These are phyloP conservation scores for Ianthella basta DNA, from an alignment of 37 sponge, comb jelly and placozoan species.

Conservation along the genomic window DNA sequence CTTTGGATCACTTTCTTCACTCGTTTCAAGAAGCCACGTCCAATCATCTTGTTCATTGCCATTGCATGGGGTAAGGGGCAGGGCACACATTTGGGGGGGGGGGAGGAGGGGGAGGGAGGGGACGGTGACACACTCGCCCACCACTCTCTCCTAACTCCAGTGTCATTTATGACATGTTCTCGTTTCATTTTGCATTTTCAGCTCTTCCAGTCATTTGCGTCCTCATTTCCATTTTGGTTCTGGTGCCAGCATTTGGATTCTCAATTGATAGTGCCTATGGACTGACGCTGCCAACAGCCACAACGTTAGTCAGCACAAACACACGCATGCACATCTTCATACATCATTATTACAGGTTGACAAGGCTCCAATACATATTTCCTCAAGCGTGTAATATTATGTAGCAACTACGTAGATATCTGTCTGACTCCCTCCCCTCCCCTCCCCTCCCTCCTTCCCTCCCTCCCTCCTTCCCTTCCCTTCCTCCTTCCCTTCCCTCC, in stretches of 20 bases:
- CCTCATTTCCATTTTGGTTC: not conserved
- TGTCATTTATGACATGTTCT: not conserved
- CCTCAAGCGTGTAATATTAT: too few species aligned
- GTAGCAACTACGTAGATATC: too few species aligned
- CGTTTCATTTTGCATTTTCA: not conserved
- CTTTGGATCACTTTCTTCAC: slow-evolving; percentile 76
- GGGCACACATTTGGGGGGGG: not conserved
- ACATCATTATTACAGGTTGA: too few species aligned
- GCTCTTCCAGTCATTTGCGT: slow-evolving; percentile 15
- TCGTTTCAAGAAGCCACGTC: slow-evolving; percentile 56
- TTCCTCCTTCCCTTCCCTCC: too few species aligned
- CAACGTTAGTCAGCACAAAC: slow-evolving; percentile 1
- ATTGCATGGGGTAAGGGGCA: slow-evolving; percentile 57
- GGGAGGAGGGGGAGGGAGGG: too few species aligned
- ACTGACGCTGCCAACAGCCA: slow-evolving; percentile 15
- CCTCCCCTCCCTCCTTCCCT: too few species aligned
- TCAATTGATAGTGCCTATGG: slow-evolving; percentile 5
- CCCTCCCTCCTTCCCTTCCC: too few species aligned
- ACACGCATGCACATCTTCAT: not conserved
- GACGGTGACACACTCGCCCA: too few species aligned
- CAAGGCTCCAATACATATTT: too few species aligned
- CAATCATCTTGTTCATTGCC: slow-evolving; percentile 52
- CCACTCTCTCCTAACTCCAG: not conserved
- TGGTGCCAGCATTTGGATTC: slow-evolving; percentile 11
- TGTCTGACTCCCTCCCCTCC: too few species aligned